phyloP scores from a whole-genome alignment of 2,797 vertebrate species.

The Diplodus sargus region DNA sequence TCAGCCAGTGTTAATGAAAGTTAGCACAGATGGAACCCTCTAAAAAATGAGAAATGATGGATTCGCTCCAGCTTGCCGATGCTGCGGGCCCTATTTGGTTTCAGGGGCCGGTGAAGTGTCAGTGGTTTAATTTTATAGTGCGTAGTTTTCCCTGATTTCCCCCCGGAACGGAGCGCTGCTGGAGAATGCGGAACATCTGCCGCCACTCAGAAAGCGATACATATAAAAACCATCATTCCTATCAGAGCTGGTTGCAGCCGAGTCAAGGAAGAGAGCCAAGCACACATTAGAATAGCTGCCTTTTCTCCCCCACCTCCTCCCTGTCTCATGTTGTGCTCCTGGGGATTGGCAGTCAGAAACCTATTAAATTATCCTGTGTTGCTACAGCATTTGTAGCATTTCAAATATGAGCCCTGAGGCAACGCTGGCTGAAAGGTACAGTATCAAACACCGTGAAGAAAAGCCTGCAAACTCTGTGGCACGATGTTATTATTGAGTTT shows the following conservation, averaged over 20 bases:
- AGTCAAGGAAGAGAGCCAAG: slow-evolving; percentile 76
- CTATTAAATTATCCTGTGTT: slow-evolving; percentile 83
- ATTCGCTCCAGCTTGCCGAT: slow-evolving; percentile 81
- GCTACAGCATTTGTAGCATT: slow-evolving; percentile 79
- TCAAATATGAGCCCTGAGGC: slow-evolving; percentile 79
- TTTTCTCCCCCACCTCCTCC: background rate
- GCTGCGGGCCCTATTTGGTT: slow-evolving; percentile 82
- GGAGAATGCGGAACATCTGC: slow-evolving; percentile 87
- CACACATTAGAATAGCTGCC: slow-evolving; percentile 78
- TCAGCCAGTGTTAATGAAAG: slow-evolving; percentile 80
- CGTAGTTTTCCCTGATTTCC: slow-evolving; percentile 87
- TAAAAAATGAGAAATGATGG: slow-evolving; percentile 83
- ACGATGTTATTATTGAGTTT: slow-evolving; percentile 44
- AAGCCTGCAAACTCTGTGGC: slow-evolving; percentile 38
- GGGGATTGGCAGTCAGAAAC: slow-evolving; percentile 84
- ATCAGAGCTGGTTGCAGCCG: slow-evolving; percentile 72
- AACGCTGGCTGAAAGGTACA: slow-evolving; percentile 69
- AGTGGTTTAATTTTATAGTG: slow-evolving; percentile 88
- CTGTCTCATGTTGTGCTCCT: slow-evolving; percentile 76
- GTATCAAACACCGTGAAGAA: slow-evolving; percentile 56
- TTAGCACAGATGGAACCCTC: slow-evolving; percentile 81
- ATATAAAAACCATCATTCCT: slow-evolving; percentile 81
- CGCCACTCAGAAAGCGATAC: slow-evolving; percentile 78
- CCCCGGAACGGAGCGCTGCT: slow-evolving; percentile 79
- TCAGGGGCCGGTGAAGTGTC: slow-evolving; percentile 82